phyloP scores from a whole-genome alignment of 2,113 vertebrate species.

The Steatornis caripensis region DNA sequence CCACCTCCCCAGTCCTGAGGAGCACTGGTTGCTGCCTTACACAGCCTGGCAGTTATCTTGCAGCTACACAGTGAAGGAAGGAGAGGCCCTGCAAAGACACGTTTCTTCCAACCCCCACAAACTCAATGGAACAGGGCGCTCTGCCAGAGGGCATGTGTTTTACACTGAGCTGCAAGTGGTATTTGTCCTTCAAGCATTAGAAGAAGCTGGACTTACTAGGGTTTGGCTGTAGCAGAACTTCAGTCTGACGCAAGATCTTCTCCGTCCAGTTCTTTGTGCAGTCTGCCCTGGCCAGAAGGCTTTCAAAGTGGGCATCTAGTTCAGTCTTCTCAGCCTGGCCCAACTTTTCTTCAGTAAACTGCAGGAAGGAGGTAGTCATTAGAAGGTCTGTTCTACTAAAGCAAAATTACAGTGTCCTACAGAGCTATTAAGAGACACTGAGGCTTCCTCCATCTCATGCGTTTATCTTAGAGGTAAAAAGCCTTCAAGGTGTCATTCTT shows the following conservation, averaged over 20 bases:
- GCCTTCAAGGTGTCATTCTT: not conserved
- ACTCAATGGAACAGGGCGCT: not conserved
- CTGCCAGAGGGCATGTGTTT: not conserved
- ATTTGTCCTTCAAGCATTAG: not conserved
- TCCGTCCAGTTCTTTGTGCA: slow-evolving; percentile 94
- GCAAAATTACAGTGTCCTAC: not conserved
- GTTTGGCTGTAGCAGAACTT: slow-evolving; percentile 92
- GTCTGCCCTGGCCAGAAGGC: slow-evolving; percentile 87
- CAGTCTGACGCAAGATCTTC: slow-evolving; percentile 90
- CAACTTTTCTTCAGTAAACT: slow-evolving; percentile 96
- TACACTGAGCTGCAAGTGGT: not conserved
- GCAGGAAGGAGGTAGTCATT: not conserved
- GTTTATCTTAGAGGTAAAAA: not conserved
- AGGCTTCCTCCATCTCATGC: not conserved
- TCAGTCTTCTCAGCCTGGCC: slow-evolving; percentile 94
- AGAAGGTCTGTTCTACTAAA: not conserved
- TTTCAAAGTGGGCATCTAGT: slow-evolving; percentile 90
- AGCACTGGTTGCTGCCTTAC: no score
- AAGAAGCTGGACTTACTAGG: slow-evolving; percentile 78
- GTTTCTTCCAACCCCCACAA: not conserved
- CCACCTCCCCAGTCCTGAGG: not conserved
- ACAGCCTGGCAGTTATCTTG: no score
- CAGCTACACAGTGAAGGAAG: not conserved
- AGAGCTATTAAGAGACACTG: not conserved
- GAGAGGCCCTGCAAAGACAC: not conserved